Percentiles rank a stretch among this genome's conserved stretches.
Evolutionary conservation across 2,797 vertebrate genomes (phyloP).

Genomic region (Sternotherus odoratus): DNA sequence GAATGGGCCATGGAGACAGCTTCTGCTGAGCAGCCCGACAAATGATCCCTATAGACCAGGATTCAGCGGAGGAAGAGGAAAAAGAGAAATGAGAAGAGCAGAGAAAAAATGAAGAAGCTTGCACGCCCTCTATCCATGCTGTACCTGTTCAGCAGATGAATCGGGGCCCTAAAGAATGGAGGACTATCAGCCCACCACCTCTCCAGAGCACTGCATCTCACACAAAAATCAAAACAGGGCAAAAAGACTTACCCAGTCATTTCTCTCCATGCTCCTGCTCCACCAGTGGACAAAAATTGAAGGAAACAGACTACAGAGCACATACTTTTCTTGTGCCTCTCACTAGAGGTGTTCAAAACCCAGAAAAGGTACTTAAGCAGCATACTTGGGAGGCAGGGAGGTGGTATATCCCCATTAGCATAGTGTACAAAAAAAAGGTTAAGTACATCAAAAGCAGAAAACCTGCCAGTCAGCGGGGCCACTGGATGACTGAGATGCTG

Average conservation of each 20-base stretch:
- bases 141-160: too few relatives aligned
- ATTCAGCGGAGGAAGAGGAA: too few relatives aligned
- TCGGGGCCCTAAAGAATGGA: neutral
- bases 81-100: too few relatives aligned
- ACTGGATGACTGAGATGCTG: too few relatives aligned
- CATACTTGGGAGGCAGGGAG: neutral
- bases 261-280: neutral
- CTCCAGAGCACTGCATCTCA: rapidly evolving
- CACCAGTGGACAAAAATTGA: neutral
- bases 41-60: too few relatives aligned
- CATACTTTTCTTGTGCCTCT: neutral
- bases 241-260: neutral
- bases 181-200: neutral
- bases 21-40: too few relatives aligned
- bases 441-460: neutral
- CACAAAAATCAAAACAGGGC: rapidly evolving
- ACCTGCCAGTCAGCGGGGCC: neutral
- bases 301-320: neutral
- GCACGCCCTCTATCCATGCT: too few relatives aligned
- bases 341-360: neutral
- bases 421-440: neutral
- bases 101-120: too few relatives aligned
- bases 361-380: neutral
- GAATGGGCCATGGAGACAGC: too few relatives aligned
- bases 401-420: neutral